Conservation (phyloP, 2,888 invertebrate species). For the Agriopis leucophaearia region DNA sequence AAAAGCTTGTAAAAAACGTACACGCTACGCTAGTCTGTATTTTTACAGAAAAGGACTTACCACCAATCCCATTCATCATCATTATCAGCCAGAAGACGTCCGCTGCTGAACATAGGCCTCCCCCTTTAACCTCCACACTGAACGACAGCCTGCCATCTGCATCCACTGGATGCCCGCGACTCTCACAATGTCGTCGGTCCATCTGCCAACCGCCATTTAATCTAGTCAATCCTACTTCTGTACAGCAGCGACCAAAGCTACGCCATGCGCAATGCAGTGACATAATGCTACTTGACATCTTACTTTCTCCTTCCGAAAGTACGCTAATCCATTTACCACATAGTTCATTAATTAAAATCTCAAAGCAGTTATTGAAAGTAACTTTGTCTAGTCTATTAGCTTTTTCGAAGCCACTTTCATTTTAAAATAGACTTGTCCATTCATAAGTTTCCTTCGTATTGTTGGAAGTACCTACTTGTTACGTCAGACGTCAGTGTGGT, state of each 20-base stretch:
- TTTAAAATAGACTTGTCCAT: neutral
- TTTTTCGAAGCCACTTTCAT: conserved; percentile 6
- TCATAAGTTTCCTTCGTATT: neutral
- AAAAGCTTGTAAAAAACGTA: too few relatives aligned
- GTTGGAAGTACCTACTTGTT: neutral
- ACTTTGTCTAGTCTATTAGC: neutral
- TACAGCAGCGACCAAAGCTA: neutral
- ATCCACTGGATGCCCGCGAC: too few relatives aligned
- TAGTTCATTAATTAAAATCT: conserved; percentile 8
- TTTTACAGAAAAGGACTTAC: too few relatives aligned
- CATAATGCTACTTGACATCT: conserved; percentile 19
- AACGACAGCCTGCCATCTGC: too few relatives aligned
- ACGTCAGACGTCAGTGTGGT: neutral
- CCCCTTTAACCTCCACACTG: too few relatives aligned
- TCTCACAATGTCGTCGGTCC: too few relatives aligned
- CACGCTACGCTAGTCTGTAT: too few relatives aligned
- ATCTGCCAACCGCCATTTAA: too few relatives aligned
- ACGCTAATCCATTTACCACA: conserved; percentile 11
- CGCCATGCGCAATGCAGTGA: neutral
- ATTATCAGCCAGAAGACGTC: too few relatives aligned
- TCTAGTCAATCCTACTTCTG: neutral
- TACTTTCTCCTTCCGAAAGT: conserved; percentile 7
- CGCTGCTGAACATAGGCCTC: too few relatives aligned
- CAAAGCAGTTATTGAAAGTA: conserved; percentile 9
- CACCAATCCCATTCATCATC: too few relatives aligned